Percentiles rank a stretch among this genome's conserved stretches.
Evolutionary conservation across 92 coral and sea anemone genomes (phyloP).

Genomic region (Meandrina meandrites): DNA sequence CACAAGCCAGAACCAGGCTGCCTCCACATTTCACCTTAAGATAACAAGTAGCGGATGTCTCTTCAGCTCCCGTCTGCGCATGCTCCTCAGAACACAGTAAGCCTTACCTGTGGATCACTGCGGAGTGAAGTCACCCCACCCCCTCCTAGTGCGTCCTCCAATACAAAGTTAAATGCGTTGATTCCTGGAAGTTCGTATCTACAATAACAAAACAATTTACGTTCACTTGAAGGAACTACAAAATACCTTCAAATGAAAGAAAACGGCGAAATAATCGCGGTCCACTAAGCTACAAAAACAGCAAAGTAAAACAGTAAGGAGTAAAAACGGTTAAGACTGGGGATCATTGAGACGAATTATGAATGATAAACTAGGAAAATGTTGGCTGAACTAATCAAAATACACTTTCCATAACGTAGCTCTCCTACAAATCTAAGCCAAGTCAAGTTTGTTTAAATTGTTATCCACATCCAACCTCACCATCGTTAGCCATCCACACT

Average conservation of each 20-base stretch:
- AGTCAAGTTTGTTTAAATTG: neutral
- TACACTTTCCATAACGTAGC: neutral
- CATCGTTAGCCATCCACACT: neutral
- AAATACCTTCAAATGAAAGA: no score
- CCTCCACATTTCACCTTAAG: no score
- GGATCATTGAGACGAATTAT: neutral
- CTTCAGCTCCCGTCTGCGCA: no score
- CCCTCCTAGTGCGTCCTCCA: slow-evolving; percentile 97
- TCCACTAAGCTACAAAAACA: no score
- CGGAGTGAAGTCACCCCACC: slow-evolving; percentile 97
- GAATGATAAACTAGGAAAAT: neutral
- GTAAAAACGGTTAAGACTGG: neutral
- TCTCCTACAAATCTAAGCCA: neutral
- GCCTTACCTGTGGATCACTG: slow-evolving; percentile 95
- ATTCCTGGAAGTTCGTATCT: slow-evolving; percentile 99
- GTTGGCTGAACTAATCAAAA: neutral
- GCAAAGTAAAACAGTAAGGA: neutral
- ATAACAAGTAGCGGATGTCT: no score
- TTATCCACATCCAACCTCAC: neutral
- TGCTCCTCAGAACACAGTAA: neutral
- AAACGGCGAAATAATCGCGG: no score
- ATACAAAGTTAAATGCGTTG: slow-evolving; percentile 93
- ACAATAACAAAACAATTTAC: slow-evolving; percentile 1
- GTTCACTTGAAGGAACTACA: neutral
- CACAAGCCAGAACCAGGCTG: no score